Base-by-base conservation (phyloP, 1,140 invertebrate genomes). In the Halictus rubicundus region DNA sequence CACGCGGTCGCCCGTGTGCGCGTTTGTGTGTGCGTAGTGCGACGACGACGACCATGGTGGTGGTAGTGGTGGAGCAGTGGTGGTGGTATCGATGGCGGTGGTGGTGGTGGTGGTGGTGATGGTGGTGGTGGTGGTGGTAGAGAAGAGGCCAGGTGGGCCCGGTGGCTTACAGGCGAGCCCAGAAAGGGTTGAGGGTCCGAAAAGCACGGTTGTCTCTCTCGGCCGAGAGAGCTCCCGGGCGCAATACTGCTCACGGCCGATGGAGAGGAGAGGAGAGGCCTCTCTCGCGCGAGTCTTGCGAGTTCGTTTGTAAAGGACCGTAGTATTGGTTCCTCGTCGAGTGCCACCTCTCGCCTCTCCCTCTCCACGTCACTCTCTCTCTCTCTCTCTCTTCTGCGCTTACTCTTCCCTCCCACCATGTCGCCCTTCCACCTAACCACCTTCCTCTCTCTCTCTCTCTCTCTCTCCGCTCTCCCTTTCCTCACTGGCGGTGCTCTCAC, bases 311-410 rank as follows among this genome's bases (percentile, higher is more conserved):
- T 79, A 85, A 82, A 86, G 83, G 72, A 80, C 54, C 76, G 39
- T 86, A 76, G 83, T 86, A 85, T 85, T 82, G 80, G 84, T 81
- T 80, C 73, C 42, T 80, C 60, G 84, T 86, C 81, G 84, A 87
- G 78, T 74, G 71, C 49, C 80, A 85, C 76, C 84, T 81, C 37
- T 68, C 25, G 68, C n/a, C 80, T 42, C 42, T 46, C 42, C 42
- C 42, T 46, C 42, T 46, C 8, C 42, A 46, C 42, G 42, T 32
- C n/a, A 9, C 10, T 84, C 65, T 85, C 82, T 57, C 59, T 79
- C 68, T 27, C 78, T 65, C 76, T 37, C 66, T 57, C 54, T 25
- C 76, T 81, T 73, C 70, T 54, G 80, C 70, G 69, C 54, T 77
- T 75, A 66, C 82, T 75, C 85, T 87, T 85, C 83, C 83, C 78